Evolutionary conservation across 1,140 invertebrate species (phyloP).

Genomic region (Caenorhabditis remanei): DNA sequence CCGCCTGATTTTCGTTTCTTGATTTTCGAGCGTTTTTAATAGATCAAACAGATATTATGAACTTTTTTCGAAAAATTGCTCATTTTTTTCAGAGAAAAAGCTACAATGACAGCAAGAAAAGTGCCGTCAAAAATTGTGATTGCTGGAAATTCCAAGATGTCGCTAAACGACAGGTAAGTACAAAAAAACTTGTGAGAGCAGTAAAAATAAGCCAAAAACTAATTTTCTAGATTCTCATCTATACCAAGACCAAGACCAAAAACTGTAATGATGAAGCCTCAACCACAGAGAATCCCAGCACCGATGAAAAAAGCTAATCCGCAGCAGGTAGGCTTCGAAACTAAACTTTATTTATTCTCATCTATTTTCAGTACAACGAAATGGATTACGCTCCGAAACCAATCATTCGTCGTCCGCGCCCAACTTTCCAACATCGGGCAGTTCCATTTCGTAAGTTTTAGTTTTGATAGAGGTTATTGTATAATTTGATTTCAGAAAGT

Average conservation of each 20-base stretch:
- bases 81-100: background rate
- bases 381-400: background rate
- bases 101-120: background rate
- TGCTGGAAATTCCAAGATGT: slow-evolving; percentile 30
- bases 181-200: background rate
- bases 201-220: background rate
- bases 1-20: no score
- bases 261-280: background rate
- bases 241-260: background rate
- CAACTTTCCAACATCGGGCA: background rate
- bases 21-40: no score
- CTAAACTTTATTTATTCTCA: background rate
- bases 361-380: slow-evolving; percentile 42
- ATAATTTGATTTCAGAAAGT: background rate
- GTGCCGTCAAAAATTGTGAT: slow-evolving; percentile 46
- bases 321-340: background rate
- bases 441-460: slow-evolving; percentile 2
- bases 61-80: background rate
- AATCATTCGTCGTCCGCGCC: background rate
- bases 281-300: background rate
- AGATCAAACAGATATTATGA: background rate
- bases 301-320: background rate
- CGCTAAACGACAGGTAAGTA: slow-evolving; percentile 18
- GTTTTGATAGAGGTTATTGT: background rate
- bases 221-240: slow-evolving; percentile 32